phyloP scores from a whole-genome alignment of 2,888 invertebrate genomes.

The Galerucella calmariensis region DNA sequence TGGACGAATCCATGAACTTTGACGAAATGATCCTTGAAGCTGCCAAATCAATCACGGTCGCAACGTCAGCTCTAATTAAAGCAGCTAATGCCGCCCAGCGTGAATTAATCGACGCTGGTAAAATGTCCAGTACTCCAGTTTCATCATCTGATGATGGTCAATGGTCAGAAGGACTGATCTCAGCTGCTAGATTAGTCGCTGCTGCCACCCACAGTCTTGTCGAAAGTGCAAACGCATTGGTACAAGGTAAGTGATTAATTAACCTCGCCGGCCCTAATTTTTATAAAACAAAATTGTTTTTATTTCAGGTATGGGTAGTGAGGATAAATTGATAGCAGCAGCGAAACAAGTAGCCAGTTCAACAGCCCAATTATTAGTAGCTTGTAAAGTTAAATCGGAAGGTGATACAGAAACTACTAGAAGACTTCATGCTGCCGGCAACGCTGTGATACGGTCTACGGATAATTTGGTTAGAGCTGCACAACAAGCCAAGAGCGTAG shows the following conservation, averaged over 20 bases:
- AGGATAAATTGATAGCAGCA: constrained; percentile 95
- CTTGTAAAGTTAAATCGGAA: constrained; percentile 99
- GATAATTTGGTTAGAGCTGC: constrained; percentile 97
- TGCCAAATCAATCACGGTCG: constrained; percentile 96
- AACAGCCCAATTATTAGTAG: constrained; percentile 96
- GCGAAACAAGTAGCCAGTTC: constrained; percentile 97
- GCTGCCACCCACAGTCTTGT: constrained; percentile 98
- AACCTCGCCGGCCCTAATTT: too few relatives aligned
- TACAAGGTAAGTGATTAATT: constrained; percentile 73
- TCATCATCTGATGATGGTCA: constrained; percentile 95
- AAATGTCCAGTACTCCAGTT: constrained; percentile 80
- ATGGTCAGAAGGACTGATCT: constrained; percentile 97
- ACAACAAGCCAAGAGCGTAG: constrained; percentile 89
- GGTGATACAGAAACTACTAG: constrained; percentile 94
- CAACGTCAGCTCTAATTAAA: constrained; percentile 95
- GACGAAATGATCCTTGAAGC: constrained; percentile 99
- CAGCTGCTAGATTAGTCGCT: constrained; percentile 94
- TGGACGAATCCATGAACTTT: constrained; percentile 95
- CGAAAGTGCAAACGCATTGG: constrained; percentile 96
- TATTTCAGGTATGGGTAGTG: constrained; percentile 75
- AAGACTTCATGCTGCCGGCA: constrained; percentile 91
- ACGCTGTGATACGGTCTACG: constrained; percentile 96
- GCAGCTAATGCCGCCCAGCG: constrained; percentile 97
- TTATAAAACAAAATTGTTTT: background rate
- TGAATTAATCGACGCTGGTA: constrained; percentile 92